Evolutionary conservation across 2,888 invertebrate genomes (phyloP), one percentile per base, ranked within the genome.

Genomic region (Rhynchonema sp.): DNA sequence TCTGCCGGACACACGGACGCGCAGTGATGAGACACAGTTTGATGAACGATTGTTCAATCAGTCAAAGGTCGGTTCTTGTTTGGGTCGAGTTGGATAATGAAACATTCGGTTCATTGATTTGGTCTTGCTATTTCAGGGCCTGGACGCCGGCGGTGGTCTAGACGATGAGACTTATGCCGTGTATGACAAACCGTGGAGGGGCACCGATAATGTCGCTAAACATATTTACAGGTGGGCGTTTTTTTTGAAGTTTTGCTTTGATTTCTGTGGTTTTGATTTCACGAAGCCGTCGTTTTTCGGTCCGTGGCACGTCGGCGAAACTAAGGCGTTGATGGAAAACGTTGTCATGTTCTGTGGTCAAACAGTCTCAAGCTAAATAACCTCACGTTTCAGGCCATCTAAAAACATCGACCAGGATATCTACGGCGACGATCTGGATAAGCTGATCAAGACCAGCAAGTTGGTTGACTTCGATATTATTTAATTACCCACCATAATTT

Each of bases 151-250:
- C 0, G 96, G 88, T 74, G 91, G 84, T 0, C 69, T 70, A 64
- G 94, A 96, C 69, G 98, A 98, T 68, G 98, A 98, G 69, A 86
- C 85, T 0, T 99, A 98, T 77, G 91, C 86, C 73, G 92, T 96
- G 0, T 98, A 98, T 72, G 94, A 96, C 76, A 90, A 91, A 74
- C 90, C 98, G 0, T 99, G 96, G 98, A 82, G 94, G 60, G 86
- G 88, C 67, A 83, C 84, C 30, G 86, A 85, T 66, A 82, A 83
- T 1, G 80, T 94, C 62, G 87, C 86, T 0, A 82, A 86, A 46
- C 87, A 89, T 74, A 83, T 99, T 60, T 92, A 92, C 76, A 91
- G n/a, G n/a, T n/a, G n/a, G n/a, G n/a, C n/a, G n/a, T n/a, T n/a
- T n/a, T n/a, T n/a, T 91, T 0, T 82, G 84, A 57, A 82, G 63